Percentiles rank a stretch among this genome's conserved stretches.
phyloP scores from a whole-genome alignment of 2,888 invertebrate species.

The Oscheius sp. region DNA sequence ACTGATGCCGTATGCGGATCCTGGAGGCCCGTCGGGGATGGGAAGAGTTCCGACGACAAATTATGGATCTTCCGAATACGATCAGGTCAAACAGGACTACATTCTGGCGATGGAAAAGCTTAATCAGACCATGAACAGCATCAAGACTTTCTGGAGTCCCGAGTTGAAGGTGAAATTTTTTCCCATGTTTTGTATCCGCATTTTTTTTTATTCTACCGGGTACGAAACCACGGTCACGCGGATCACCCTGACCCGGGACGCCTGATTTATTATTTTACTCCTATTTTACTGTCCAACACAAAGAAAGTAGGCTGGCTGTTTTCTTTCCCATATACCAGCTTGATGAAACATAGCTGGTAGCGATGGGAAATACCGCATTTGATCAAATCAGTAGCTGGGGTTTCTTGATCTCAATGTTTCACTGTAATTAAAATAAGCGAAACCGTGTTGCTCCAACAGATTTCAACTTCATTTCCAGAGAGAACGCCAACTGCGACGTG shows the following conservation, averaged over 20 bases:
- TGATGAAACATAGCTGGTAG: neutral
- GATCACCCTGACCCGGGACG: neutral
- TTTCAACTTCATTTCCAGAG: conserved; percentile 29
- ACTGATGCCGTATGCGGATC: conserved; percentile 14
- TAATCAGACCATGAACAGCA: conserved; percentile 87
- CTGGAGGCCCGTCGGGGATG: conserved; percentile 16
- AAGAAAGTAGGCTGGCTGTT: conserved; percentile 18
- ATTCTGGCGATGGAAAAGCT: conserved; percentile 65
- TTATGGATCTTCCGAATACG: conserved; percentile 41
- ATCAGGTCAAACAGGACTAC: conserved; percentile 59
- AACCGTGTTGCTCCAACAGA: no score
- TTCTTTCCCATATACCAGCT: neutral
- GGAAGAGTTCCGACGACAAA: neutral
- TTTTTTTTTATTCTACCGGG: neutral
- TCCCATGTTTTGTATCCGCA: neutral
- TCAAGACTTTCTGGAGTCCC: conserved; percentile 99
- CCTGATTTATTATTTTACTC: neutral
- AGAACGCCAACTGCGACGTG: conserved; percentile 58
- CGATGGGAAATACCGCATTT: no score
- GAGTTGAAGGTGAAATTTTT: conserved; percentile 83
- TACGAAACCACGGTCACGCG: neutral
- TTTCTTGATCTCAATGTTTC: no score
- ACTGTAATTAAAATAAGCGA: no score
- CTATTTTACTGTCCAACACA: neutral
- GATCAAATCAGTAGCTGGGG: no score